phyloP scores from a whole-genome alignment of 2,888 invertebrate genomes.

The Sinopyrophorus schimmeli region DNA sequence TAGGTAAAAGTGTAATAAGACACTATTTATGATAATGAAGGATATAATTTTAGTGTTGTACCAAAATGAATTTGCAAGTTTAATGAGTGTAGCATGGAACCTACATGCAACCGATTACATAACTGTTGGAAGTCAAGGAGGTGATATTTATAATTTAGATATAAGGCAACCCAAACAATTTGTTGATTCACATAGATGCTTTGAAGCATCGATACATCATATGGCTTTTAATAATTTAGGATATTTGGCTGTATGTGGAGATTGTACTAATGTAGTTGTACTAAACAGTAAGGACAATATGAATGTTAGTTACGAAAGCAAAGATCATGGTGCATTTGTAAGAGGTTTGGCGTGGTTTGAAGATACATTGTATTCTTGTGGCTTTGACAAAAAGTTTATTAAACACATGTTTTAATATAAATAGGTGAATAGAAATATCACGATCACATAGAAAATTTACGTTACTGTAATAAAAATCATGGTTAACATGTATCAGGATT shows the following conservation, averaged over 20 bases:
- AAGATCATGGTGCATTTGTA: constrained; percentile 59
- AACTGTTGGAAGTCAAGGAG: constrained; percentile 58
- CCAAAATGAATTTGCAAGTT: constrained; percentile 50
- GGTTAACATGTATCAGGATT: too few species aligned
- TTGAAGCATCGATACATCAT: constrained; percentile 51
- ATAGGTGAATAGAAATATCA: background rate
- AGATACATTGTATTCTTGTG: constrained; percentile 60
- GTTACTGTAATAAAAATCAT: too few species aligned
- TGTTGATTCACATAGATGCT: constrained; percentile 45
- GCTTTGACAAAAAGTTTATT: constrained; percentile 60
- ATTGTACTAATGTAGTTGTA: constrained; percentile 55
- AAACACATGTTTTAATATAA: constrained; percentile 44
- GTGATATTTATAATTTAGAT: constrained; percentile 59
- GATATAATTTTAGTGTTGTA: constrained; percentile 51
- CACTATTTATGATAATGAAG: background rate
- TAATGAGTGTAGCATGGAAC: constrained; percentile 56
- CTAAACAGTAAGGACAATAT: constrained; percentile 51
- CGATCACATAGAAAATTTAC: too few species aligned
- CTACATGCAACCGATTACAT: constrained; percentile 52
- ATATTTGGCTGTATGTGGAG: constrained; percentile 57
- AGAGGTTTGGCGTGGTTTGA: constrained; percentile 61
- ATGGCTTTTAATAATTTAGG: constrained; percentile 52
- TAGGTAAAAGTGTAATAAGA: constrained; percentile 35
- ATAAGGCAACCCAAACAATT: constrained; percentile 53
- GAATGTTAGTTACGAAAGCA: constrained; percentile 53